Evolutionary conservation across 2,797 vertebrate genomes (phyloP).

Genomic region (Coregonus suidteri): DNA sequence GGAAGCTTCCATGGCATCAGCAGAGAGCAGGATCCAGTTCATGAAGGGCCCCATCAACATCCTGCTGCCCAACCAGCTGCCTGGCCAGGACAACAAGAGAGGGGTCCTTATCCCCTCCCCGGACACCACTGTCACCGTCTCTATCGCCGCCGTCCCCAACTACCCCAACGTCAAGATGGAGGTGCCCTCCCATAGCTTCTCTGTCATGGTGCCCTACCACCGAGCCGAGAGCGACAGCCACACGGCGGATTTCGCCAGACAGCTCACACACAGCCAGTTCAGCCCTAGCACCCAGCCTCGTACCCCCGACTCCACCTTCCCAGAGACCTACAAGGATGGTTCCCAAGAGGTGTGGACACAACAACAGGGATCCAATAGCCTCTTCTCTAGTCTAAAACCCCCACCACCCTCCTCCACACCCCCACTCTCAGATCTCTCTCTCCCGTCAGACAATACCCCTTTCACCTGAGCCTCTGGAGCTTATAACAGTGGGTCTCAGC

Average conservation of each 20-base stretch:
- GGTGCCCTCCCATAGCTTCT: conserved; percentile 83
- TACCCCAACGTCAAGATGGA: conserved; percentile 91
- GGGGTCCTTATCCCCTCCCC: conserved; percentile 84
- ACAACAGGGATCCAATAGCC: conserved; percentile 20
- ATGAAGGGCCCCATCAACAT: conserved; percentile 93
- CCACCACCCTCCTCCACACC: conserved; percentile 65
- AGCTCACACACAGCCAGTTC: conserved; percentile 69
- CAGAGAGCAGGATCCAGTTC: conserved; percentile 90
- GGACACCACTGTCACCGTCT: conserved; percentile 93
- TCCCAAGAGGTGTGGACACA: conserved; percentile 85
- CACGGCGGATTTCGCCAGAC: conserved; percentile 84
- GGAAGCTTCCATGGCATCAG: conserved; percentile 76
- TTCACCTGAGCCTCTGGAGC: conserved; percentile 76
- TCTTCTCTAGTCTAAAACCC: conserved; percentile 33
- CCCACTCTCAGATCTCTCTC: conserved; percentile 64
- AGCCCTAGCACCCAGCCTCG: conserved; percentile 85
- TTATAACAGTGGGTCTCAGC: conserved; percentile 71
- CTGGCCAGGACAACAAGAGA: conserved; percentile 79
- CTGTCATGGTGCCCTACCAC: conserved; percentile 86
- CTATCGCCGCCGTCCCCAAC: conserved; percentile 87
- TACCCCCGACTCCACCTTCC: conserved; percentile 92
- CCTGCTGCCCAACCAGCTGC: conserved; percentile 84
- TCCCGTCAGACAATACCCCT: conserved; percentile 67
- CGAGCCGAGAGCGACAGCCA: conserved; percentile 81
- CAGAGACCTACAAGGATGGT: conserved; percentile 92